These are phyloP conservation scores for Aegithalos caudatus DNA, from an alignment of 2,113 vertebrate species.

Conservation along the genomic window DNA sequence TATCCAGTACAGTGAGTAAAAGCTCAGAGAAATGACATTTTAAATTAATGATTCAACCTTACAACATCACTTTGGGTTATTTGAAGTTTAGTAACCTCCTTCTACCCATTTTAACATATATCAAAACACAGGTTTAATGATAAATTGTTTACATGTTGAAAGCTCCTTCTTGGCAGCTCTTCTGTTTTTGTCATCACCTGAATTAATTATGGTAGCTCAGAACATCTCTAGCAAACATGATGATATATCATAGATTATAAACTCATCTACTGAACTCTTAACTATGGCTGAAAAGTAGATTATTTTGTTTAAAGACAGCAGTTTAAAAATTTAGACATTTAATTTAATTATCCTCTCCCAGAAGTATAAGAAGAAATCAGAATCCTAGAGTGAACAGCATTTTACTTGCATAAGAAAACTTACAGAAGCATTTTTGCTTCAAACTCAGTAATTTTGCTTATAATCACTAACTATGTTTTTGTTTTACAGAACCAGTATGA, in stretches of 20 bases:
- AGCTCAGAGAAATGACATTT: background rate
- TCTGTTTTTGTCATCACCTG: conserved; percentile 51
- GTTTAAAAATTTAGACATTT: conserved; percentile 76
- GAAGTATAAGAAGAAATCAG: conserved; percentile 72
- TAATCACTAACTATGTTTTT: conserved; percentile 85
- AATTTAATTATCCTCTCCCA: conserved; percentile 80
- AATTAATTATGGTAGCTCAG: conserved; percentile 65
- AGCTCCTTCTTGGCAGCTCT: conserved; percentile 48
- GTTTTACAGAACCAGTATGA: conserved; percentile 81
- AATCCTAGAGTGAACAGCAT: conserved; percentile 71
- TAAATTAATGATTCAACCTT: background rate
- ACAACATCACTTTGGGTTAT: conserved; percentile 35
- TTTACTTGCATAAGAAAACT: conserved; percentile 68
- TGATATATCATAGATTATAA: conserved; percentile 68
- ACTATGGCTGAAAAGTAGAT: conserved; percentile 66
- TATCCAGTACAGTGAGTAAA: conserved; percentile 25
- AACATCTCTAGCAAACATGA: conserved; percentile 46
- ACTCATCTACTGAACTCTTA: conserved; percentile 64
- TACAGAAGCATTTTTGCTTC: conserved; percentile 69
- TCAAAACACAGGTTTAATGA: conserved; percentile 50
- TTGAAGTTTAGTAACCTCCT: conserved; percentile 38
- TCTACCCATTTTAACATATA: conserved; percentile 23
- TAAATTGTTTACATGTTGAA: conserved; percentile 52
- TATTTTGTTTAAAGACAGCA: conserved; percentile 72
- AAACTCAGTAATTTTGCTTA: conserved; percentile 79